Base-by-base conservation (phyloP, 2,888 invertebrate species). In the Poecilobothrus nobilitatus region DNA sequence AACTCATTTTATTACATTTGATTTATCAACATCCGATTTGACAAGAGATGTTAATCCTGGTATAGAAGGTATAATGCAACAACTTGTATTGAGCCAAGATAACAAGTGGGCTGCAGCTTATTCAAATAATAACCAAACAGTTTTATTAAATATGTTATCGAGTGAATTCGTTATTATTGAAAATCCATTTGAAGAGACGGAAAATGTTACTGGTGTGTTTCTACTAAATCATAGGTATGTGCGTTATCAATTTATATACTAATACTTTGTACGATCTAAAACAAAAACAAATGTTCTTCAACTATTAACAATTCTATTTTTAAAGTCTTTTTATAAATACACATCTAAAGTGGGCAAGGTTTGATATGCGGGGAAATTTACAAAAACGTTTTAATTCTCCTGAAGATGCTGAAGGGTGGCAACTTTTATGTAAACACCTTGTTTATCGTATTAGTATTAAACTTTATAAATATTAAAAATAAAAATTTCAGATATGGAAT, bases 1-100 rank as follows among this genome's bases (percentile, higher is more conserved):
- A 3, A 98, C 97, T 76, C 87, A 94, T 74, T 95, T 98, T 73
- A 95, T 98, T 73, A 97, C 97, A 44, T 98, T 97, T 91, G 97
- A 98, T 83, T 82, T 98, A 37, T 91, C 94, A 34, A 97, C 97
- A 0, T 97, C 97, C 67, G 98, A 98, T 81, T 86, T 97, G 78
- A 93, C 96, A 0, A 85, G 97, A 41, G 95, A 95, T 78, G 89
- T 95, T 0, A 94, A 95, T 78, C 97, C 97, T 0, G 91, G 91
- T 7, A 91, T 97, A 22, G 95, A 95, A 78, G 97, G 98, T 20
- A 97, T 98, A 74, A 95, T 97, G 93, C 95, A 95, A 81, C 91
- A 92, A 74, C 81, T 99, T 73, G 91, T 92, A 21, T 83, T 99
- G 7, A 96, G 96, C 71, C 92, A 94, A 0, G 96, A 97, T 79